Percentiles rank a stretch among this genome's conserved stretches.
Conservation (phyloP, 2,113 vertebrate species). For the Saguinus midas region DNA sequence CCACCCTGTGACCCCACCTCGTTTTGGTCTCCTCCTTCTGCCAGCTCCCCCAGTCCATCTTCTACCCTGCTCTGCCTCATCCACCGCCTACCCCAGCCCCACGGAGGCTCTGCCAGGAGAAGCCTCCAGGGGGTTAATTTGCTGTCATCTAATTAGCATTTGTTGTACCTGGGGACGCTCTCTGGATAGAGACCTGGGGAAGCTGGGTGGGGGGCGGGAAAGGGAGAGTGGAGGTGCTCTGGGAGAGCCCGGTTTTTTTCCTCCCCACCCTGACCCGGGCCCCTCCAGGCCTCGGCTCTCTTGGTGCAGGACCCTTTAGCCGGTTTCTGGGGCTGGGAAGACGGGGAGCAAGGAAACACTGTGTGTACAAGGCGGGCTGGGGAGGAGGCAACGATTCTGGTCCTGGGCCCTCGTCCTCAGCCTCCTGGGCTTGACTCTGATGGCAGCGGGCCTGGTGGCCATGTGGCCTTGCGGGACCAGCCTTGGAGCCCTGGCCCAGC, state of each 20-base stretch:
- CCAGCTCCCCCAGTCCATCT: not conserved
- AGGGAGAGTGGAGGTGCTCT: not conserved
- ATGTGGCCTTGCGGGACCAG: not conserved
- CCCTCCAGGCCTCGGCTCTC: not conserved
- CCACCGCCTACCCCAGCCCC: slow-evolving; percentile 57
- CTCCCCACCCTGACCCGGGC: not conserved
- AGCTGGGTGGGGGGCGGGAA: not conserved
- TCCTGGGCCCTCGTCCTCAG: slow-evolving; percentile 23
- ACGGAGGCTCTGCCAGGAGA: slow-evolving; percentile 73
- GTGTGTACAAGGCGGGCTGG: not conserved
- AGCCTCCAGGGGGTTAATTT: slow-evolving; percentile 81
- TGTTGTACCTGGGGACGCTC: slow-evolving; percentile 78
- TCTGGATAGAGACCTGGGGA: slow-evolving; percentile 65
- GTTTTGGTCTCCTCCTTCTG: not conserved
- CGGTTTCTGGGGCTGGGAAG: not conserved
- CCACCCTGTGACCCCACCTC: not conserved
- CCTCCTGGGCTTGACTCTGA: slow-evolving; percentile 45
- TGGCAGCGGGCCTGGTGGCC: not conserved
- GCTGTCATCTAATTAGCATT: slow-evolving; percentile 80
- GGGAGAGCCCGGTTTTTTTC: not conserved
- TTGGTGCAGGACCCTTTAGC: not conserved
- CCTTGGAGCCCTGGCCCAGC: slow-evolving; percentile 48
- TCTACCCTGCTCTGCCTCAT: not conserved
- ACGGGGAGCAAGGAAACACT: slow-evolving; percentile 57
- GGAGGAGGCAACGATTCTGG: slow-evolving; percentile 40